Evolutionary conservation across 2,888 invertebrate species (phyloP).

Genomic region (Leucania comma): DNA sequence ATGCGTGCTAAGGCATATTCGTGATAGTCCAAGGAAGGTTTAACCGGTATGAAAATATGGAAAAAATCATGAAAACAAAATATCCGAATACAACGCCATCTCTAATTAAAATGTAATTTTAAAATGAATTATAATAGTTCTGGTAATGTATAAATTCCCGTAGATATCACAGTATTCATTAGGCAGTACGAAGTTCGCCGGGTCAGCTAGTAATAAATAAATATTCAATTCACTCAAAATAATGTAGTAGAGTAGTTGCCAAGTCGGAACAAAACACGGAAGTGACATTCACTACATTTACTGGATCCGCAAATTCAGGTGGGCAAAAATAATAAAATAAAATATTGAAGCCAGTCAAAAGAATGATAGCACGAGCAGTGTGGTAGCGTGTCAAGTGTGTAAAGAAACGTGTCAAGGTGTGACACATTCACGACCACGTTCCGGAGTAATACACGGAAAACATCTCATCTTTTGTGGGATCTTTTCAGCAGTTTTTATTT

Average conservation of each 20-base stretch:
- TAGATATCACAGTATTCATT: no score
- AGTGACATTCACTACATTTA: conserved; percentile 17
- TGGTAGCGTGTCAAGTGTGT: conserved; percentile 31
- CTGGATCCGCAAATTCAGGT: conserved; percentile 4
- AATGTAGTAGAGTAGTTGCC: not conserved
- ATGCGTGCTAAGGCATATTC: no score
- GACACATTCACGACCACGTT: conserved; percentile 41
- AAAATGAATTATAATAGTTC: no score
- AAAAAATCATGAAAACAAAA: no score
- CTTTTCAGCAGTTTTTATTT: conserved; percentile 16
- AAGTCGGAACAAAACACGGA: conserved; percentile 8
- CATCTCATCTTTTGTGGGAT: conserved; percentile 42
- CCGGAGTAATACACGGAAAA: conserved; percentile 33
- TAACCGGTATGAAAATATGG: no score
- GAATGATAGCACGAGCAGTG: conserved; percentile 21
- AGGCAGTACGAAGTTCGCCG: no score
- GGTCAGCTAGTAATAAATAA: no score
- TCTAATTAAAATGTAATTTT: no score
- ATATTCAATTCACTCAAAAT: not conserved
- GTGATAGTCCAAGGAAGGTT: no score
- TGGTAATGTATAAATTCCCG: no score
- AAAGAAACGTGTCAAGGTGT: conserved; percentile 53
- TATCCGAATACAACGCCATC: no score
- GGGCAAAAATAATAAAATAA: conserved; percentile 36
- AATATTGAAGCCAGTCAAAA: conserved; percentile 41